Base-by-base conservation (phyloP, 2,797 vertebrate species). In the Myotis myotis region DNA sequence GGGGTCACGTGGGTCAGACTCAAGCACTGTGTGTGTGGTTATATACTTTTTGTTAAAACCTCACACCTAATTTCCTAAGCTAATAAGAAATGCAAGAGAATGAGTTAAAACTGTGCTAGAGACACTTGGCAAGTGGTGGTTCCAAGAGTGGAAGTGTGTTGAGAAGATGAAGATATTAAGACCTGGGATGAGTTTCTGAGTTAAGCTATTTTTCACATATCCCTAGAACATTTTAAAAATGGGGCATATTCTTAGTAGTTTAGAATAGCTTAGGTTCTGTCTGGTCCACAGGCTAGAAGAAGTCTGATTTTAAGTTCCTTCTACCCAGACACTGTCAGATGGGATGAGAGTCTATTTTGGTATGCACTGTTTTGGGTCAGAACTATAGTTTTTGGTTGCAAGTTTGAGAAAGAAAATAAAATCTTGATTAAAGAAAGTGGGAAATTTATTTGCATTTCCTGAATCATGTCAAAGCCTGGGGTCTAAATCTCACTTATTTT, bases 341-440 rank as follows among this genome's bases (percentile, higher is more conserved):
- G 30, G 9, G 19, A 66, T 78, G 0, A 41, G 17, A 51, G 15
- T 66, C 47, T 33, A 55, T 57, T 68, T 93, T 55, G 53, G 30
- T 76, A 84, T 76, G 41, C 10, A 80, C 6, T 78, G 72, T 80
- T 60, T 84, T 51, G 70, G 25, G 23, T 75, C 20, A 11, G 62
- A 68, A 33, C 57, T 66, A 28, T 57, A 41, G 11, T 20, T 83
- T 93, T 71, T 79, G 57, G 47, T 89, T 87, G 36, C 20, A 76
- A 75, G 15, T 72, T 95, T 83, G 62, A 75, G 72, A 92, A 89
- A 82, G 16, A 60, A 92, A 88, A 41, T 22, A 71, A 76, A 75
- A 66, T 87, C 71, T 72, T 76, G 1, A 23, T 89, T 68, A 41
- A 71, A 95, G 74, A 87, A 53, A 76, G 41, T 10, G 17, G 28